Percentiles rank a stretch among this genome's conserved stretches.
Conservation (phyloP, 2,888 invertebrate genomes). For the Hedychridium roseum region DNA sequence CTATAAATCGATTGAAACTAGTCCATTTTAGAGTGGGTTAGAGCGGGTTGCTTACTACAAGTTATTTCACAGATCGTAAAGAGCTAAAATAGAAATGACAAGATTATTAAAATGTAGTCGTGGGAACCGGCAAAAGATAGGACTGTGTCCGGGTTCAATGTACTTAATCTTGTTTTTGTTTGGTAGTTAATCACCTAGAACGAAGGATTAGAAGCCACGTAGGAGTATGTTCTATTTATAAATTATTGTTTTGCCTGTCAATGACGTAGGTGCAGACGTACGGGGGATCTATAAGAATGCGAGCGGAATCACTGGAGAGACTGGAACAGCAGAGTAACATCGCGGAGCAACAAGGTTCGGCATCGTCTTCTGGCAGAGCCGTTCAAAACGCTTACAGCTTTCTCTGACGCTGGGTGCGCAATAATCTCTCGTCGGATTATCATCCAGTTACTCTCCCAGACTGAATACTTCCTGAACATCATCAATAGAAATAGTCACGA, state of each 20-base stretch:
- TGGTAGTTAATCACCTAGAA: no score
- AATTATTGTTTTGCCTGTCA: conserved; percentile 21
- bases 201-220: no score
- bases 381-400: conserved; percentile 74
- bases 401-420: conserved; percentile 65
- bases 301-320: conserved; percentile 80
- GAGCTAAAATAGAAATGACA: no score
- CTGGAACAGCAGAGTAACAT: conserved; percentile 64
- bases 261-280: conserved; percentile 72
- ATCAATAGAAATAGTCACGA: neutral
- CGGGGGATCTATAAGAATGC: conserved; percentile 83
- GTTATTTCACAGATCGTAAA: no score
- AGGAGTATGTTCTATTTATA: no score
- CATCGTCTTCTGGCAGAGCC: conserved; percentile 65
- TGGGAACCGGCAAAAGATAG: no score
- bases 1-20: no score
- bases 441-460: conserved; percentile 51
- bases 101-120: no score
- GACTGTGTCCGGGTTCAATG: no score
- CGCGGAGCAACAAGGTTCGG: conserved; percentile 49
- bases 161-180: no score
- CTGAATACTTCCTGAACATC: conserved; percentile 31
- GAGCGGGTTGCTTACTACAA: no score
- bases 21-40: no score
- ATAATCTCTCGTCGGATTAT: conserved; percentile 49